A percentile compares a stretch with the other conserved stretches of the same genome.
Conservation (phyloP, 2,113 vertebrate species). For the Amia ocellicauda region DNA sequence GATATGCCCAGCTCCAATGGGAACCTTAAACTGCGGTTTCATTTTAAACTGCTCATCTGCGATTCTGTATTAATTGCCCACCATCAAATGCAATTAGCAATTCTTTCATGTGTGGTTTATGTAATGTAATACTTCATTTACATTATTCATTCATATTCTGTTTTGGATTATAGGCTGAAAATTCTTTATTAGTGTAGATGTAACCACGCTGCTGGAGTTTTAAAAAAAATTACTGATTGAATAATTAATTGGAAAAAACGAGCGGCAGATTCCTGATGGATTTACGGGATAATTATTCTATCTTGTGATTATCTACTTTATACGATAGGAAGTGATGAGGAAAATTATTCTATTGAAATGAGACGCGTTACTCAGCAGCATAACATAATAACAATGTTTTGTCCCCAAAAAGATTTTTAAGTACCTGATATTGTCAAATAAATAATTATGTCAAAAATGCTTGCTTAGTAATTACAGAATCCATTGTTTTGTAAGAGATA, state of each 20-base stretch:
- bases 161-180: slow-evolving; percentile 95
- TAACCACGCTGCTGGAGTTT: slow-evolving; percentile 93
- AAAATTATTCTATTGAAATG: slow-evolving; percentile 74
- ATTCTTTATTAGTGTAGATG: slow-evolving; percentile 97
- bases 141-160: slow-evolving; percentile 99
- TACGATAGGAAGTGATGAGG: slow-evolving; percentile 79
- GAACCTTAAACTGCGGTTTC: slow-evolving; percentile 84
- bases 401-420: slow-evolving; percentile 56
- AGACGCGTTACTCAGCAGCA: slow-evolving; percentile 66
- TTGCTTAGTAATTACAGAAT: neutral
- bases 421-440: slow-evolving; percentile 36
- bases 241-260: slow-evolving; percentile 95
- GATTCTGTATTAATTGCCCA: slow-evolving; percentile 95
- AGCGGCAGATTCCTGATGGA: slow-evolving; percentile 95
- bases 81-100: slow-evolving; percentile 99
- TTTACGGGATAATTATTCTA: slow-evolving; percentile 97
- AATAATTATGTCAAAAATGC: slow-evolving; percentile 43
- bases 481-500: neutral
- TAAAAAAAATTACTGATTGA: slow-evolving; percentile 90
- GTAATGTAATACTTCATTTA: slow-evolving; percentile 99
- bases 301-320: slow-evolving; percentile 93
- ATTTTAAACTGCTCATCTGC: slow-evolving; percentile 89
- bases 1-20: slow-evolving; percentile 69
- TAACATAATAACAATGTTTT: slow-evolving; percentile 63
- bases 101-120: slow-evolving; percentile 99